These are phyloP conservation scores for Nasonia oneida DNA, from an alignment of 2,888 invertebrate species.

Conservation along the genomic window DNA sequence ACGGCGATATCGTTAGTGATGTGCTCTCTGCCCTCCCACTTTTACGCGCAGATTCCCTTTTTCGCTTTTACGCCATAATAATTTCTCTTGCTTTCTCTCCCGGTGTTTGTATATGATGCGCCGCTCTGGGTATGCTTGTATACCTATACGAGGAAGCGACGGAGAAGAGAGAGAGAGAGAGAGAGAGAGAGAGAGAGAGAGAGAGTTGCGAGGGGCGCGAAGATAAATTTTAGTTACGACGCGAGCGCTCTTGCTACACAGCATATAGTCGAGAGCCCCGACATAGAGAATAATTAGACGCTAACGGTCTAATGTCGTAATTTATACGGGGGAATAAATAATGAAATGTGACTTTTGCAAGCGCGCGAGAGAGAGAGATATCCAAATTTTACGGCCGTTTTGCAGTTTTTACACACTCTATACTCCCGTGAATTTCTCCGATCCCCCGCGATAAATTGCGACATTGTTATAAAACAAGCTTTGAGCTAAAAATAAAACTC, in stretches of 20 bases:
- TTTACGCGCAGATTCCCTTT: conserved; percentile 22
- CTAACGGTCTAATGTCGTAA: conserved; percentile 57
- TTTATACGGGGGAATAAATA: conserved; percentile 55
- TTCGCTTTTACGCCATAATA: conserved; percentile 42
- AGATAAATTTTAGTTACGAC: conserved; percentile 61
- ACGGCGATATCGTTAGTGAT: conserved; percentile 22
- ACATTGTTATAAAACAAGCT: neutral
- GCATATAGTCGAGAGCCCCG: neutral
- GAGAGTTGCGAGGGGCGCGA: neutral
- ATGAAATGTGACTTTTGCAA: conserved; percentile 53
- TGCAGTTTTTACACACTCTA: neutral
- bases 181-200: too few relatives aligned
- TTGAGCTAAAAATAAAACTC: neutral
- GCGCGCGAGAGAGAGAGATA: conserved; percentile 25
- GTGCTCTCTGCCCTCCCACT: neutral
- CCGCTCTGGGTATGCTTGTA: neutral
- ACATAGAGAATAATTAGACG: conserved; percentile 56
- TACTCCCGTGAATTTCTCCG: too few relatives aligned
- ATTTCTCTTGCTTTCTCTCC: conserved; percentile 46
- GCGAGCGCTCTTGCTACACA: conserved; percentile 12
- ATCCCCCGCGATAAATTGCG: too few relatives aligned
- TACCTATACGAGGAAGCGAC: neutral
- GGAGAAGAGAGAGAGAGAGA: neutral
- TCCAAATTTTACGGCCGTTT: conserved; percentile 22
- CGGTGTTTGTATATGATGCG: neutral